Base-by-base conservation (phyloP, 2,888 invertebrate genomes). In the Synanthedon myopaeformis region DNA sequence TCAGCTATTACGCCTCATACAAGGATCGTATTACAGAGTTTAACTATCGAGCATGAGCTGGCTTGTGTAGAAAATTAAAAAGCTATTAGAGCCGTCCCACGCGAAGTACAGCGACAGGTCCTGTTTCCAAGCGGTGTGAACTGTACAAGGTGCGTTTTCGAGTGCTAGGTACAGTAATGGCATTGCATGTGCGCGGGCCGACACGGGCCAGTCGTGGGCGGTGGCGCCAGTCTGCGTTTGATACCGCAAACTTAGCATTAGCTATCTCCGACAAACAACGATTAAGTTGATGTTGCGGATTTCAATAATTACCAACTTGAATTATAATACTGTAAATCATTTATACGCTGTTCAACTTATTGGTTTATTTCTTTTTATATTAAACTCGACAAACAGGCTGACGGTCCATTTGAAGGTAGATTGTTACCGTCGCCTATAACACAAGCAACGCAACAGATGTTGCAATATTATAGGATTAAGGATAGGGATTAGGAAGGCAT, bases 51-150 rank as follows among this genome's bases (percentile, higher is more conserved):
- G 71, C 69, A 68, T 70, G 72, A 81, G 79, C 76, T 72, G 76
- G 70, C 69, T 68, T 65, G 75, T 74, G 78, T 76, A 73, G 76
- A 72, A 82, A 85, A 85, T 85, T 85, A 85, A 85, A 84, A 84
- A 79, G 71, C 79, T 82, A 76, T 79, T 76, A 76, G 71, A 69
- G 63, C 64, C 81, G 61, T 71, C 85, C 84, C 79, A 85, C 85
- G 79, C 64, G 45, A 10, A 8, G 10, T 35, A 35, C 10, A 35
- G 10, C 45, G 45, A 45, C 45, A 45, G 45, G 45, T 45, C 45
- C 45, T 45, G 68, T 72, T 76, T 71, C 69, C 73, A 75, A 69
- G 72, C 75, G 66, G 56, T 53, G 58, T 58, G 55, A 56, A 56
- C 35, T 42, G 53, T 53, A 56, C 51, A 56, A 51, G 51, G 42